A percentile compares a stretch with the other conserved stretches of the same genome.
Conservation (phyloP, 2,113 vertebrate species). For the Odobenus rosmarus region DNA sequence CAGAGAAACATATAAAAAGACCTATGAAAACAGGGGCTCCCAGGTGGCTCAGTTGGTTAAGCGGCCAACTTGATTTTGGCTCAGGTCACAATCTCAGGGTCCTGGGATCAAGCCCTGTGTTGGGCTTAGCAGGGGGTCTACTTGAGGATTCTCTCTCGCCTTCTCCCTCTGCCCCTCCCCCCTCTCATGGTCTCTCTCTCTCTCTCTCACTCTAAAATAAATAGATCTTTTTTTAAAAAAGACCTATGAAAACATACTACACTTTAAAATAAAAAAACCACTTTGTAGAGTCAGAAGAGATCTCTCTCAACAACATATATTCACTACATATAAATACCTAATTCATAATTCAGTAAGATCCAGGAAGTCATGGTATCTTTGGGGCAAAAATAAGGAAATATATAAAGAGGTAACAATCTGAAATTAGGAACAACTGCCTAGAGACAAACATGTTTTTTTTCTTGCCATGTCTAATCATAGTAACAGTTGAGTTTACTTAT, state of each 20-base stretch:
- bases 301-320: background rate
- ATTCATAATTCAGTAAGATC: background rate
- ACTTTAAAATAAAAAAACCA: background rate
- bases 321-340: background rate
- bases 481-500: background rate
- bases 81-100: background rate
- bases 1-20: background rate
- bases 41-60: background rate
- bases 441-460: background rate
- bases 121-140: rapidly evolving
- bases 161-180: background rate
- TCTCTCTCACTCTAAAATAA: background rate
- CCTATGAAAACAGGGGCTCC: background rate
- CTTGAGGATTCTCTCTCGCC: background rate
- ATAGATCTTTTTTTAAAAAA: background rate
- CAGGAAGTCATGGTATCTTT: background rate
- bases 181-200: background rate
- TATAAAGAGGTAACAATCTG: background rate
- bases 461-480: background rate
- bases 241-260: background rate
- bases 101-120: background rate
- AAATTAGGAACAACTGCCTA: background rate
- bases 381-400: background rate
- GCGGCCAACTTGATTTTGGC: too few relatives aligned
- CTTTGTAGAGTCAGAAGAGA: background rate